Percentiles rank a stretch among this genome's conserved stretches.
These are phyloP conservation scores for Calliphora vomitoria DNA, from an alignment of 2,888 invertebrate genomes.

Conservation along the genomic window DNA sequence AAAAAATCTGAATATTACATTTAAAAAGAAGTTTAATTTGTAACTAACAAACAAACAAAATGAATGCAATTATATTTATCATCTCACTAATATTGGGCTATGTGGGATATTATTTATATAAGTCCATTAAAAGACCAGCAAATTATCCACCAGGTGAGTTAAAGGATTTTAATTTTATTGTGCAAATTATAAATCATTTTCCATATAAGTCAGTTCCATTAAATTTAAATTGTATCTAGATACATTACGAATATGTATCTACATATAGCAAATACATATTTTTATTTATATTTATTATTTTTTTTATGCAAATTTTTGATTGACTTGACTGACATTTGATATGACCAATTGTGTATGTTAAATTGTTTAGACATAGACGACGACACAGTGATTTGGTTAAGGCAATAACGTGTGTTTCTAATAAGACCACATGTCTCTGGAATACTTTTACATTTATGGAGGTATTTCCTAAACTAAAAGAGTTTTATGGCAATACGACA, in stretches of 20 bases:
- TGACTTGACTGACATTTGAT: conserved; percentile 55
- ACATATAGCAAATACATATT: too few species aligned
- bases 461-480: conserved; percentile 3
- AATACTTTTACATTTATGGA: conserved; percentile 2
- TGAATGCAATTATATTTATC: conserved; percentile 79
- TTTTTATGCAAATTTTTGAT: conserved; percentile 33
- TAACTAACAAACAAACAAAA: conserved; percentile 55
- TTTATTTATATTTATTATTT: background rate
- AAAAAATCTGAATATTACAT: background rate
- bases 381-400: background rate
- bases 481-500: conserved; percentile 39
- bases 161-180: background rate
- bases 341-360: conserved; percentile 3
- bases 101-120: conserved; percentile 77
- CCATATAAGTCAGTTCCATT: too few species aligned
- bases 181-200: background rate
- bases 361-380: background rate
- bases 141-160: conserved; percentile 82
- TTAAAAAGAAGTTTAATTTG: background rate
- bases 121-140: conserved; percentile 78
- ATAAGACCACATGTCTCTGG: background rate
- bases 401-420: background rate
- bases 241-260: too few species aligned
- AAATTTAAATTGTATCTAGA: too few species aligned
- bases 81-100: conserved; percentile 76